Conservation (phyloP, 2,888 invertebrate species). For the Trissoscelio sp. region DNA sequence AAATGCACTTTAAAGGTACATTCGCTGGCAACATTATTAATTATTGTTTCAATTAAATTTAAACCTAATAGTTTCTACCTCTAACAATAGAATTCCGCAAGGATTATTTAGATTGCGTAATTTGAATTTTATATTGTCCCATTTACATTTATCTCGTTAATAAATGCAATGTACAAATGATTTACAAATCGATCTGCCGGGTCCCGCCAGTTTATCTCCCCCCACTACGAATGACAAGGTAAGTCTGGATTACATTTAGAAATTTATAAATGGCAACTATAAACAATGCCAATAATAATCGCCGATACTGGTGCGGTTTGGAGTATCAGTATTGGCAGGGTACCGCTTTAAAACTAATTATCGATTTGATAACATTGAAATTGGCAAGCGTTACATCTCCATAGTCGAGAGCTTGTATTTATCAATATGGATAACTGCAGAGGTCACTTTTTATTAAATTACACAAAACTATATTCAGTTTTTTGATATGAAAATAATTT, state of each 20-base stretch:
- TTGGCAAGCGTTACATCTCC: slow-evolving; percentile 37
- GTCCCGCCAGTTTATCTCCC: slow-evolving; percentile 16
- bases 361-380: slow-evolving; percentile 47
- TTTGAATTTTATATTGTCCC: slow-evolving; percentile 37
- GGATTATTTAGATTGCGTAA: slow-evolving; percentile 44
- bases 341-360: slow-evolving; percentile 38
- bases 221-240: slow-evolving; percentile 23
- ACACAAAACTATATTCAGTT: neutral
- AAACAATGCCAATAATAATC: slow-evolving; percentile 51
- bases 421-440: neutral
- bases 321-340: slow-evolving; percentile 21
- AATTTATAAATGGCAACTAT: slow-evolving; percentile 41
- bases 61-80: too few species aligned
- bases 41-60: too few species aligned
- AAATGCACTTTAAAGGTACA: too few species aligned
- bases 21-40: too few species aligned
- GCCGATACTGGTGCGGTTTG: slow-evolving; percentile 14
- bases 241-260: slow-evolving; percentile 49
- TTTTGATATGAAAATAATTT: neutral
- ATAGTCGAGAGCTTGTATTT: neutral
- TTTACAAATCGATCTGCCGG: slow-evolving; percentile 28
- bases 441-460: slow-evolving; percentile 15
- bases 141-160: slow-evolving; percentile 37
- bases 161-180: slow-evolving; percentile 45
- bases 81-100: slow-evolving; percentile 23